Percentiles rank a stretch among this genome's conserved stretches.
phyloP scores from a whole-genome alignment of 2,888 invertebrate species.

The Ophion obscuratus region DNA sequence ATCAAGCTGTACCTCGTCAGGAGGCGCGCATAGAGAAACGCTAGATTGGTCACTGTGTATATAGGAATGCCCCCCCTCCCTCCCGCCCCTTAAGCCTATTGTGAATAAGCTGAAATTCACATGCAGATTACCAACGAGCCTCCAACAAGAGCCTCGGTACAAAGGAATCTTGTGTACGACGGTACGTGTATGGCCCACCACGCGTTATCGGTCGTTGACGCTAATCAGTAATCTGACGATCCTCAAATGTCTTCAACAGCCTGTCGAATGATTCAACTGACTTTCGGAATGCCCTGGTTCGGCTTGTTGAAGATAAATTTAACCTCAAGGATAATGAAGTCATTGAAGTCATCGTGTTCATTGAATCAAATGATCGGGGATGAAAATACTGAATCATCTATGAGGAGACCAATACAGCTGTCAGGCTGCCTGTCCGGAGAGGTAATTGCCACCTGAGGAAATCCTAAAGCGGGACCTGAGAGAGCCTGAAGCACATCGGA shows the following conservation, averaged over 20 bases:
- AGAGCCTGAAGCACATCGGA: not conserved
- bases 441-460: not conserved
- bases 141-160: constrained; percentile 29
- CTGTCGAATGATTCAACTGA: not conserved
- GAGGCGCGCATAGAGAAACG: constrained; percentile 68
- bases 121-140: constrained; percentile 48
- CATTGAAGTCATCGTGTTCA: not conserved
- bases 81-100: constrained; percentile 63
- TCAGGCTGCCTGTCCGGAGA: not conserved
- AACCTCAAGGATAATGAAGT: not conserved
- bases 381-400: not conserved
- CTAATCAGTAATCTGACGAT: constrained; percentile 4
- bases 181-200: not conserved
- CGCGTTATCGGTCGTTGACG: constrained; percentile 31
- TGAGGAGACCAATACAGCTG: not conserved
- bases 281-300: not conserved
- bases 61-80: constrained; percentile 17
- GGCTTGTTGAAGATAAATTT: not conserved
- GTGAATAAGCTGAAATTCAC: constrained; percentile 67
- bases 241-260: constrained; percentile 3
- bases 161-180: constrained; percentile 14
- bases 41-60: constrained; percentile 74
- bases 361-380: not conserved
- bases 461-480: not conserved
- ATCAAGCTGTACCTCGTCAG: constrained; percentile 42